A percentile compares a stretch with the other conserved stretches of the same genome.
phyloP scores from a whole-genome alignment of 2,113 vertebrate species.

The Anser cygnoides region DNA sequence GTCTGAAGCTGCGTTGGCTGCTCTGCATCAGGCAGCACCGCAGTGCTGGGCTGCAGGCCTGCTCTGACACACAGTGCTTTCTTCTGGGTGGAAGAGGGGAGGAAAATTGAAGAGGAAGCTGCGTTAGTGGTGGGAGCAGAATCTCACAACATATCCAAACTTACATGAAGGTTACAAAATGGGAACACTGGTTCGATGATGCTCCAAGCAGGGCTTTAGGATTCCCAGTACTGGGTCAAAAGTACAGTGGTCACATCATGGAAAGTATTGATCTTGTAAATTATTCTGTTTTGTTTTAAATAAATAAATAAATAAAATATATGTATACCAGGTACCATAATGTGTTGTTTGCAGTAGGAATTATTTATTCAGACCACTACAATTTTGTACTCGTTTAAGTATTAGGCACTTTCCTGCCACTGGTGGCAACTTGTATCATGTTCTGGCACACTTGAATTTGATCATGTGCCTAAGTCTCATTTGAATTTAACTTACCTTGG shows the following conservation, averaged over 20 bases:
- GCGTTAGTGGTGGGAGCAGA: neutral
- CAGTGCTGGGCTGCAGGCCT: neutral
- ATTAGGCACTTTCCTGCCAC: neutral
- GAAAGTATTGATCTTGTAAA: neutral
- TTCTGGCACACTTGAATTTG: neutral
- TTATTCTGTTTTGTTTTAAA: neutral
- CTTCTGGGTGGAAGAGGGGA: neutral
- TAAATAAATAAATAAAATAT: neutral
- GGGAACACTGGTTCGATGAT: neutral
- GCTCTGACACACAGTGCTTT: neutral
- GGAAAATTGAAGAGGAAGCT: neutral
- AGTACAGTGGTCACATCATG: neutral
- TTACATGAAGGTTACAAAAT: neutral
- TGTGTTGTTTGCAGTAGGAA: neutral
- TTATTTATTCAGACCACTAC: neutral
- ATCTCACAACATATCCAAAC: neutral
- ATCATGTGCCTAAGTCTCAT: neutral
- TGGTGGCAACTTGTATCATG: neutral
- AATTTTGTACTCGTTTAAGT: neutral
- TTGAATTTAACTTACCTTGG: neutral
- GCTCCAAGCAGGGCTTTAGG: neutral
- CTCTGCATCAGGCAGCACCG: accelerated
- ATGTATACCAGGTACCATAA: neutral
- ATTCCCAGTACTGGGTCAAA: neutral
- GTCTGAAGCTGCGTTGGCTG: neutral